These are phyloP conservation scores for Scyliorhinus canicula DNA, from an alignment of 2,797 vertebrate species.

Conservation along the genomic window DNA sequence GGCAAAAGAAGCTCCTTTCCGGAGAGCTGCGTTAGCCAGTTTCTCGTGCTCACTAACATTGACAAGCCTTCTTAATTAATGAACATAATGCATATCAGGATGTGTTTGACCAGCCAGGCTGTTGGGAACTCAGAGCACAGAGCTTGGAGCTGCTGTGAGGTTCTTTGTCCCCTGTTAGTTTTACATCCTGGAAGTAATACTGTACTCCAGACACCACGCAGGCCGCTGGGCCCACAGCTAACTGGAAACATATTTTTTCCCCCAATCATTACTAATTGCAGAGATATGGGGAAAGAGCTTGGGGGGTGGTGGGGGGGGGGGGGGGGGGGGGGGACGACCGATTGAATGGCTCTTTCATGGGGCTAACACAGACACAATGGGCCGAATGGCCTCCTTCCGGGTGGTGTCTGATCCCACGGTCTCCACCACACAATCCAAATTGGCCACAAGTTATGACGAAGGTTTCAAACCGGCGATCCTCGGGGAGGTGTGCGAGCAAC, in stretches of 20 bases:
- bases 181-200: background rate
- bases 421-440: background rate
- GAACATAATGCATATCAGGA: background rate
- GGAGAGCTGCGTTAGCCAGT: background rate
- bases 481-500: background rate
- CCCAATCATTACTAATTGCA: background rate
- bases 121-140: background rate
- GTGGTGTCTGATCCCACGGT: background rate
- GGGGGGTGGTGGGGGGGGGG: too few species aligned
- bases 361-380: background rate
- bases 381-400: background rate
- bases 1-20: background rate
- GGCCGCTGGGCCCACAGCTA: background rate
- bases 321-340: too few species aligned
- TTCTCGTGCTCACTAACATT: background rate
- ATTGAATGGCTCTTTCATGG: background rate
- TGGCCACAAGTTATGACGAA: background rate
- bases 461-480: background rate
- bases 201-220: background rate
- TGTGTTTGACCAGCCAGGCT: background rate
- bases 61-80: background rate
- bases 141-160: background rate
- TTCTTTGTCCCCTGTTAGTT: background rate
- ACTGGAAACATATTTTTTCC: background rate
- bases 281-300: background rate